A percentile compares a stretch with the other conserved stretches of the same genome.
phyloP scores from a whole-genome alignment of 2,113 vertebrate species.

The Pleuronectes platessa region DNA sequence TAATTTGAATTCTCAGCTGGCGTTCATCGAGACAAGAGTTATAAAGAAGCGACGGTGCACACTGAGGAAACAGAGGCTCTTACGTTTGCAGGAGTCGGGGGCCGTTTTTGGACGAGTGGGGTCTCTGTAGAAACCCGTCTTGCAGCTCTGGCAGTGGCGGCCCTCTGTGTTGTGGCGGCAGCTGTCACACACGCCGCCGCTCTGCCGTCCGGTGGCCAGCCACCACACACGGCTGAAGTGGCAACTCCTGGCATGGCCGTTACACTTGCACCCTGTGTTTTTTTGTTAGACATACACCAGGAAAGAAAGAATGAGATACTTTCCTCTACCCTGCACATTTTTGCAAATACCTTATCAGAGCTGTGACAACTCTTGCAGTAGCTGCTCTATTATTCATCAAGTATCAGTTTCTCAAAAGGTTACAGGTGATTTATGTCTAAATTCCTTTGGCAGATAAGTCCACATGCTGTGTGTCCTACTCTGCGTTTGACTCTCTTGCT shows the following conservation, averaged over 20 bases:
- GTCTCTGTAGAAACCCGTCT: slow-evolving; percentile 90
- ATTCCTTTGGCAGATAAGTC: slow-evolving; percentile 43
- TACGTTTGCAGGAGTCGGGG: slow-evolving; percentile 90
- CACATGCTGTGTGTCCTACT: slow-evolving; percentile 40
- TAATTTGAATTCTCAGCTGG: slow-evolving; percentile 46
- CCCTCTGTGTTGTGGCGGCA: slow-evolving; percentile 93
- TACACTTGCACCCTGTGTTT: slow-evolving; percentile 91
- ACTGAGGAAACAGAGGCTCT: slow-evolving; percentile 52
- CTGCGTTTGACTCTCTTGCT: slow-evolving; percentile 46
- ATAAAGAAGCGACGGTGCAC: neutral
- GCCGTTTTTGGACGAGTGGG: slow-evolving; percentile 84
- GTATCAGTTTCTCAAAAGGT: slow-evolving; percentile 21
- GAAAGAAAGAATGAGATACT: neutral
- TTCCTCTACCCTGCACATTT: neutral
- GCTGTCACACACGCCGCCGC: slow-evolving; percentile 88
- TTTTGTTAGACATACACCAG: slow-evolving; percentile 2
- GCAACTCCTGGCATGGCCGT: slow-evolving; percentile 89
- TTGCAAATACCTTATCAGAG: neutral
- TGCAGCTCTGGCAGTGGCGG: slow-evolving; percentile 90
- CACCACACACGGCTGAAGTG: slow-evolving; percentile 88
- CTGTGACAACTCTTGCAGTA: neutral
- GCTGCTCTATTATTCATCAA: slow-evolving; percentile 26
- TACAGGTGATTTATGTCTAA: slow-evolving; percentile 49
- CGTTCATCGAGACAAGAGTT: slow-evolving; percentile 15
- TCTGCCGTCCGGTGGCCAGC: slow-evolving; percentile 86